Evolutionary conservation across 2,113 vertebrate species (phyloP), one percentile per base, ranked within the genome.

Genomic region (Geococcyx californianus): DNA sequence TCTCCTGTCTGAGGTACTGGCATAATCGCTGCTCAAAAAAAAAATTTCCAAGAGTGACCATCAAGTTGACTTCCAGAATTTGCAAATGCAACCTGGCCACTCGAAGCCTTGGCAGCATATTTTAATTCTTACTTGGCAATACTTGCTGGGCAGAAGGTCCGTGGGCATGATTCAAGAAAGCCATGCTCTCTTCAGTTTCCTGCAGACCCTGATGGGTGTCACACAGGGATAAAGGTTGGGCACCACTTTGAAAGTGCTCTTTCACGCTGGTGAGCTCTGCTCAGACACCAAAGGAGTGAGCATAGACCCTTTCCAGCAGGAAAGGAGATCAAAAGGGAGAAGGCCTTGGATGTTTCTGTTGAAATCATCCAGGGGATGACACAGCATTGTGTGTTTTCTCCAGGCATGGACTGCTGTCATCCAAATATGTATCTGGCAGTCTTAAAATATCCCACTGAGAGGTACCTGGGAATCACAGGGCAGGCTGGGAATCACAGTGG

Each of bases 221-320:
- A 0, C 10, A 4, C 0, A 23, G 36, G 29, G 29, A 11, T 42
- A 38, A 60, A 6, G 8, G 13, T 2, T 40, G 47, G 60, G 5
- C 17, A 72, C 24, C 62, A 21, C 51, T 38, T 17, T 25, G 21
- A 10, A 42, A 64, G 16, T 19, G 10, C 18, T 82, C 42, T 94
- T 38, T 26, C 66, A 52, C 26, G 16, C 38, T 63, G 31, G 16
- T 21, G 69, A 70, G 45, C 23, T 69, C 51, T 82, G 56, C 42
- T 51, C 23, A 52, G 42, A 6, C 24, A 34, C 9, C n/a, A 13
- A 34, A n/a, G n/a, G 49, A 20, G 13, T 63, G 25, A 49, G 23
- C 64, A 45, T 25, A 6, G 38, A 16, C 23, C 13, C 20, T 13
- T 78, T 63, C 29, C 52, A 52, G 18, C 24, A 51, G 33, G 38